Evolutionary conservation across 1,140 invertebrate genomes (phyloP).

Genomic region (Melanaphis sacchari): DNA sequence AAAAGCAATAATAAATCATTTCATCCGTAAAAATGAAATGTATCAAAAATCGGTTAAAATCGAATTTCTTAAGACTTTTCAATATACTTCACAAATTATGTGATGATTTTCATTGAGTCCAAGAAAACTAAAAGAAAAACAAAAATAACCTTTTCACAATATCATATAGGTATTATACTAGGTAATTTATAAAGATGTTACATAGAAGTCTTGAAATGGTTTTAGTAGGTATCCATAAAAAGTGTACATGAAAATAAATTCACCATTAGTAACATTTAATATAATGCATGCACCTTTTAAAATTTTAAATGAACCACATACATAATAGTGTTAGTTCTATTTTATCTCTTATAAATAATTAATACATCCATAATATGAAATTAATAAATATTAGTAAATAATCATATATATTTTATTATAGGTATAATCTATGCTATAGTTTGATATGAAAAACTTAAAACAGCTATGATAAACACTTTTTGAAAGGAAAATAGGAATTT

Average conservation of each 20-base stretch:
- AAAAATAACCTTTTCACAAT: neutral
- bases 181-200: neutral
- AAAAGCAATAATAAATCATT: neutral
- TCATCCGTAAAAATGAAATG: neutral
- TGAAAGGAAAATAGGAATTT: too few relatives aligned
- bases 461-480: too few relatives aligned
- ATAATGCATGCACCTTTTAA: too few relatives aligned
- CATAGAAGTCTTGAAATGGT: neutral
- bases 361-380: neutral
- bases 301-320: neutral
- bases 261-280: neutral
- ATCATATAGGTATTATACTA: neutral
- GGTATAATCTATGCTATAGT: too few relatives aligned
- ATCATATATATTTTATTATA: neutral
- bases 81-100: neutral
- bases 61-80: neutral
- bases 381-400: neutral
- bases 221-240: neutral
- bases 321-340: neutral
- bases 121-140: neutral
- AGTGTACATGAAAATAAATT: neutral
- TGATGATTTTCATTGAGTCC: neutral
- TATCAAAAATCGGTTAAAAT: neutral
- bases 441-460: too few relatives aligned
- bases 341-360: neutral